Evolutionary conservation across 2,888 invertebrate genomes (phyloP), one percentile per base, ranked within the genome.

Genomic region (Tipula helvola): DNA sequence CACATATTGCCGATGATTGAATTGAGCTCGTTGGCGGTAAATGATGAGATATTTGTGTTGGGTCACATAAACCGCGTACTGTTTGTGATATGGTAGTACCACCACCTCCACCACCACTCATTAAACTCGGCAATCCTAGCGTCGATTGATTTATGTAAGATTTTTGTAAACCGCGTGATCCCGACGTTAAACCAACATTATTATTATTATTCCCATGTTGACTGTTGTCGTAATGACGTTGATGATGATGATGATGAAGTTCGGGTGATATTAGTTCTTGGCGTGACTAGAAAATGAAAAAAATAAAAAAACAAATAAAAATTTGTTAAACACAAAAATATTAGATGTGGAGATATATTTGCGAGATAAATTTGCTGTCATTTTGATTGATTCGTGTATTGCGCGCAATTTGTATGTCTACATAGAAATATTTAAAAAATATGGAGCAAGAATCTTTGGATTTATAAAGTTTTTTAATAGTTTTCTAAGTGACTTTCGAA

Each of bases 1-100:
- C 96, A 90, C 96, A 96, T 90, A 92, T 94, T 91, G 93, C 92
- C 92, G 92, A 88, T n/a, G 86, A 47, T 86, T 89, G 87, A 88
- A 90, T 87, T 89, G 90, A 88, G 89, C 89, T 88, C 88, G 90
- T 44, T 47, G 86, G 18, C 47, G 86, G 28, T 28, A 71, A 71
- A 28, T 71, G 71, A 28, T 71, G 71, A 2, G 71, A 71, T 86
- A 57, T 57, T 52, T 41, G 41, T 42, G 85, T 85, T 13, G 42
- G 2, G n/a, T 85, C 84, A 41, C 84, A 13, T 57, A 86, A 52
- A 18, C 86, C 87, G 28, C 88, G 86, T 10, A 86, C 86, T 36
- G 88, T 87, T 10, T 88, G 87, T 28, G 36, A n/a, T 13, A 3
- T 13, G 36, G 84, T 90, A 89, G 89, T 91, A 36, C 16, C 0